These are phyloP conservation scores for Brachionus rotundiformis DNA, from an alignment of 1,140 invertebrate species.

Conservation along the genomic window DNA sequence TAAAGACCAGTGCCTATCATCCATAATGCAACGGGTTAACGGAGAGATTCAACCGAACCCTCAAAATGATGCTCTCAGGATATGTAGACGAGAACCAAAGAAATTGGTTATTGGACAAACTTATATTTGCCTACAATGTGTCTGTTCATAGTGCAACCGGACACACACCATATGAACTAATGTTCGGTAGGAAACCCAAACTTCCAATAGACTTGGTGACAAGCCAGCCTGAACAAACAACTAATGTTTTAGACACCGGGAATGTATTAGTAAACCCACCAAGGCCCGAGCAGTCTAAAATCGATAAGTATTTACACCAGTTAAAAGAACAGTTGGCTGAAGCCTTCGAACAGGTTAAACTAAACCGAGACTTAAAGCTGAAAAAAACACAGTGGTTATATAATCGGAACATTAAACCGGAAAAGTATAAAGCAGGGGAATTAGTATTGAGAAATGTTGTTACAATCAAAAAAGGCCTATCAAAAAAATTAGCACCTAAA, in stretches of 20 bases:
- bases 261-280: neutral
- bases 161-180: conserved; percentile 8
- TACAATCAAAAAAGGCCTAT: neutral
- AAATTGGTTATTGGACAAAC: neutral
- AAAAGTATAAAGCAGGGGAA: neutral
- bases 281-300: neutral
- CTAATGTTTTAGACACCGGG: neutral
- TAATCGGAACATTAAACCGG: neutral
- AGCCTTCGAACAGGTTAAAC: neutral
- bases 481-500: neutral
- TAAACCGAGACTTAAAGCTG: neutral
- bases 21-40: conserved; percentile 32
- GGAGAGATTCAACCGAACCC: conserved; percentile 18
- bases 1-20: conserved; percentile 31
- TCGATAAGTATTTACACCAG: neutral
- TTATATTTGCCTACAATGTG: conserved; percentile 12
- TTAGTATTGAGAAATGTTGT: conserved; percentile 5
- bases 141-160: neutral
- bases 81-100: neutral
- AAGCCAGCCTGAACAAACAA: no score
- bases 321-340: neutral
- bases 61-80: neutral
- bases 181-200: neutral
- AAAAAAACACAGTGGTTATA: neutral
- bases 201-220: conserved; percentile 4